Base-by-base conservation (phyloP, 2,113 vertebrate genomes). In the Sus scrofa region DNA sequence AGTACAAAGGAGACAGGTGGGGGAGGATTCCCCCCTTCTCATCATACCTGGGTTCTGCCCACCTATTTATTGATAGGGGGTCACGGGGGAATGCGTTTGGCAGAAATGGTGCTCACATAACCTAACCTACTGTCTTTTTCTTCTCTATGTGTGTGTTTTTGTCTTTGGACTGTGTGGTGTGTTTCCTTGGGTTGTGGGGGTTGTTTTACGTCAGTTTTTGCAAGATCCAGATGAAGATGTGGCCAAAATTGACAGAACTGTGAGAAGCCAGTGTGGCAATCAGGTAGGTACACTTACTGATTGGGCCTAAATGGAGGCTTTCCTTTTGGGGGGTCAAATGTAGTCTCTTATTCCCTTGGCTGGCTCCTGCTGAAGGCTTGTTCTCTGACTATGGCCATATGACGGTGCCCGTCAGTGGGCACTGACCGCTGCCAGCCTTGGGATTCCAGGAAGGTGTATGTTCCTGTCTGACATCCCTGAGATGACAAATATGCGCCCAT, bases 171-270 rank as follows among this genome's bases (percentile, higher is more conserved):
- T 58, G 8, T 89, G 52, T 3, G 26, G 9, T 87, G 37, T 90
- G 75, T 89, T 58, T 91, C 67, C 30, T 56, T 60, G 73, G 63
- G 56, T 58, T 44, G 19, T 58, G 78, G 71, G 73, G 73, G 16
- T 71, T 39, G 18, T 44, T 65, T 19, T 60, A 10, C 86, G 32
- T 71, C 97, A 99, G 99, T 99, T 99, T 98, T 97, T 99, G 54
- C 99, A 98, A 91, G 99, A 99, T 98, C 98, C 99, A 0, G 99
- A 99, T 93, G 99, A 99, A 95, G 99, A 99, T 97, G 93, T 98
- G 70, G 98, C 98, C 30, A 96, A 98, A 77, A 97, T 97, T 65
- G 98, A 99, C 96, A 98, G 98, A 98, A 99, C 98, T 0, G 98
- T 97, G 94, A 99, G 99, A 98, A 99, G 98, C 96, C 99, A 98